Evolutionary conservation across 2,113 vertebrate genomes (phyloP), one percentile per base, ranked within the genome.

Genomic region (Triplophysa siluroides): DNA sequence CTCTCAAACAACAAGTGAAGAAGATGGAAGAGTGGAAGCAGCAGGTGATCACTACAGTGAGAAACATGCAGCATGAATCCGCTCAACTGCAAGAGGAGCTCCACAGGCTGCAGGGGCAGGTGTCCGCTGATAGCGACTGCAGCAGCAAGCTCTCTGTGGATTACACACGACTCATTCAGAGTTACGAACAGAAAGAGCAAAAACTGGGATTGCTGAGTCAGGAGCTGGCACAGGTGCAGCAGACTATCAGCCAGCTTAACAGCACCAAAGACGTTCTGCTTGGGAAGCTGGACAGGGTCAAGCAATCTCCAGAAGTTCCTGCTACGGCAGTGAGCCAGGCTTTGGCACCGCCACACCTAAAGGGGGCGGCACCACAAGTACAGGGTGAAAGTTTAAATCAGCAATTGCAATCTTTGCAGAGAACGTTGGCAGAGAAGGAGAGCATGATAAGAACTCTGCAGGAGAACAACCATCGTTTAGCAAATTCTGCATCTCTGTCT

Each of bases 1-100:
- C 92, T 0, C 85, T 99, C 56, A 97, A 98, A 72, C 97, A 98
- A 60, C 97, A 99, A 83, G 96, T 98, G 26, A 99, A 99, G 90
- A 99, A 98, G 87, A 96, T 99, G 95, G 96, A 98, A 19, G 98
- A 99, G 85, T 99, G 98, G 98, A 99, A 99, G 79, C 95, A 97
- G 70, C 98, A 99, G 81, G 98, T 98, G 62, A 97, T 98, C 86
- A 99, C 98, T 10, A 98, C 98, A 0, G 96, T 99, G 4, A 95
- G 96, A 84, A 98, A 99, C 77, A 98, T 99, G 97, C 96, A 98
- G n/a, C 97, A 95, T 0, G 98, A 99, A 88, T 98, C 97, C 0
- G 97, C 94, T 13, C 95, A 98, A 82, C 94, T 98, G 33, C 96
- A 98, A 19, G 96, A 98, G 24, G 96, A 99, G 58, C 92, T 99